Conservation (phyloP, 2,113 vertebrate genomes). For the Petroica traversi region DNA sequence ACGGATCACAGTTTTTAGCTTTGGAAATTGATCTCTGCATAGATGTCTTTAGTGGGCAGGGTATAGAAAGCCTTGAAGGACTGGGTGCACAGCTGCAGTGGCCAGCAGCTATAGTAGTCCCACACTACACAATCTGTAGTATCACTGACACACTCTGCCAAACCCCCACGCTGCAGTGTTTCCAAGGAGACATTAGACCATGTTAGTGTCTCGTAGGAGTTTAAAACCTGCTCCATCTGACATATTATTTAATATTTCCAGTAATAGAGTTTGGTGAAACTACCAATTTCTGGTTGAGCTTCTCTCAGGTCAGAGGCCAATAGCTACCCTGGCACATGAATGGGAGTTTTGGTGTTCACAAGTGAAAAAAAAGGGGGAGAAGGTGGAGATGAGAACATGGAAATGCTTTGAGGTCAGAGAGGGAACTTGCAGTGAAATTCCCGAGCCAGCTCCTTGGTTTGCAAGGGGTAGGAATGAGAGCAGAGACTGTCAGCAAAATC, state of each 20-base stretch:
- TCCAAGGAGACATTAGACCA: constrained; percentile 63
- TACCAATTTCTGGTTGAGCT: not conserved
- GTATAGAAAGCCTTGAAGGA: not conserved
- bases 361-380: not conserved
- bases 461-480: not conserved
- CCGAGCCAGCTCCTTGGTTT: not conserved
- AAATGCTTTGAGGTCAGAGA: not conserved
- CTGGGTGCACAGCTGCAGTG: not conserved
- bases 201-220: not conserved
- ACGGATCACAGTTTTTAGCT: not conserved
- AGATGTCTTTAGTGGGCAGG: not conserved
- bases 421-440: not conserved
- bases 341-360: not conserved
- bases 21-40: accelerated
- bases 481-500: not conserved
- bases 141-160: not conserved
- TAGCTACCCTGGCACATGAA: not conserved
- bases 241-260: not conserved
- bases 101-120: not conserved
- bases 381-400: not conserved
- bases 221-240: constrained; percentile 33
- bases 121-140: not conserved
- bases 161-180: constrained; percentile 1
- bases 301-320: not conserved
- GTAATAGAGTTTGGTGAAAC: not conserved